phyloP scores from a whole-genome alignment of 2,888 invertebrate genomes.

The Drosophila nr. perissopoda region DNA sequence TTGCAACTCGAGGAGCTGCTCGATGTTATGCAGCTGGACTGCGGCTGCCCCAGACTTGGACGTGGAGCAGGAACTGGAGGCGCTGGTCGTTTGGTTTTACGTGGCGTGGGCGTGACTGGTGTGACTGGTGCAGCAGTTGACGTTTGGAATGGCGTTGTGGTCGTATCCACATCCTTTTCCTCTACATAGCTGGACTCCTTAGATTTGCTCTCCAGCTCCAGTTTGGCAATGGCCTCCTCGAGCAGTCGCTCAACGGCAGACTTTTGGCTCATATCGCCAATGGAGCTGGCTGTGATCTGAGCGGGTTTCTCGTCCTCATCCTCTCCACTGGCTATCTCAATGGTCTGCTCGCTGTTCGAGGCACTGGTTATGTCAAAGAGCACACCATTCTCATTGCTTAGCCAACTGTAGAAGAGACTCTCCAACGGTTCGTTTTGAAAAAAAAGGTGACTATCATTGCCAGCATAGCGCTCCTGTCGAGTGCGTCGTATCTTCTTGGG shows the following conservation, averaged over 20 bases:
- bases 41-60: slow-evolving; percentile 45
- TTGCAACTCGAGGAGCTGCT: slow-evolving; percentile 63
- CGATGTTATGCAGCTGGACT: slow-evolving; percentile 42
- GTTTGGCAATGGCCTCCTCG: slow-evolving; percentile 76
- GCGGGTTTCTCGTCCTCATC: slow-evolving; percentile 40
- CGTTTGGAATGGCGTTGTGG: neutral
- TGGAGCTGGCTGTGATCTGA: slow-evolving; percentile 25
- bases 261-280: slow-evolving; percentile 58
- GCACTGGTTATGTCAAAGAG: slow-evolving; percentile 73
- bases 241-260: slow-evolving; percentile 68
- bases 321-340: slow-evolving; percentile 57
- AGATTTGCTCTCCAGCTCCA: slow-evolving; percentile 60
- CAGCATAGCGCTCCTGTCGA: slow-evolving; percentile 62
- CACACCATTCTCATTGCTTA: slow-evolving; percentile 77
- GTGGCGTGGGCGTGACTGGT: slow-evolving; percentile 40
- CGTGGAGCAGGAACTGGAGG: slow-evolving; percentile 67
- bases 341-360: slow-evolving; percentile 55
- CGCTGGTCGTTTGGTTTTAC: slow-evolving; percentile 54
- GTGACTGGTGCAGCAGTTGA: neutral
- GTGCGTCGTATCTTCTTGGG: slow-evolving; percentile 82
- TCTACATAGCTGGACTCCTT: slow-evolving; percentile 47
- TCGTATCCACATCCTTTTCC: slow-evolving; percentile 50
- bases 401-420: slow-evolving; percentile 81
- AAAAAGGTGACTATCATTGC: slow-evolving; percentile 63
- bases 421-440: slow-evolving; percentile 77